phyloP scores from a whole-genome alignment of 2,113 vertebrate genomes.

The Callaeas wilsoni region DNA sequence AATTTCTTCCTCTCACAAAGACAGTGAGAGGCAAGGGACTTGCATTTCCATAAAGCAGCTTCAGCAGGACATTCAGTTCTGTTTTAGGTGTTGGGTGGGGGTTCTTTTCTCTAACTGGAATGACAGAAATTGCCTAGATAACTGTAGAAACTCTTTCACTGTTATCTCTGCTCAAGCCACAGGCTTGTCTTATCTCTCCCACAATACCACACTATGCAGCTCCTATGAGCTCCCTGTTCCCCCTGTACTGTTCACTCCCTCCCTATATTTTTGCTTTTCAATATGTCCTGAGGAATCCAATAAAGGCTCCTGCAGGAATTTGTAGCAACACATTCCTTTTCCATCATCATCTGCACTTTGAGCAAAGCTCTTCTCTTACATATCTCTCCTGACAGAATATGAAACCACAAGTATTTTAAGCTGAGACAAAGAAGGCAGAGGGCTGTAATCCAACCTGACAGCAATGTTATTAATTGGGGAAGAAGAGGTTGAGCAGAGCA shows the following conservation, averaged over 20 bases:
- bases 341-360: slow-evolving; percentile 31
- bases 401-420: slow-evolving; percentile 76
- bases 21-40: not conserved
- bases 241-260: not conserved
- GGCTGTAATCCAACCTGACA: slow-evolving; percentile 77
- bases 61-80: not conserved
- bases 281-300: slow-evolving; percentile 11
- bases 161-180: slow-evolving; percentile 6
- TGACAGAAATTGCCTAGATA: slow-evolving; percentile 13
- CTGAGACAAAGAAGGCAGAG: slow-evolving; percentile 67
- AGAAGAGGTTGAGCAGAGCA: slow-evolving; percentile 5
- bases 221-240: not conserved
- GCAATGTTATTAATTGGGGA: slow-evolving; percentile 56
- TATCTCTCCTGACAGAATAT: slow-evolving; percentile 65
- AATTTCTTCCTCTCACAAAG: not conserved
- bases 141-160: not conserved
- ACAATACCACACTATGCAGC: not conserved
- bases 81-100: not conserved
- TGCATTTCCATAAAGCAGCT: not conserved
- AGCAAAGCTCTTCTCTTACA: slow-evolving; percentile 37
- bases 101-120: not conserved
- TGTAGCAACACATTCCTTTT: slow-evolving; percentile 58
- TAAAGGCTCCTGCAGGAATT: slow-evolving; percentile 41
- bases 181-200: slow-evolving; percentile 28
- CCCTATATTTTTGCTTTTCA: not conserved